Evolutionary conservation across 2,113 vertebrate genomes (phyloP), one percentile per base, ranked within the genome.

Genomic region (Phrynosoma blainvillii): DNA sequence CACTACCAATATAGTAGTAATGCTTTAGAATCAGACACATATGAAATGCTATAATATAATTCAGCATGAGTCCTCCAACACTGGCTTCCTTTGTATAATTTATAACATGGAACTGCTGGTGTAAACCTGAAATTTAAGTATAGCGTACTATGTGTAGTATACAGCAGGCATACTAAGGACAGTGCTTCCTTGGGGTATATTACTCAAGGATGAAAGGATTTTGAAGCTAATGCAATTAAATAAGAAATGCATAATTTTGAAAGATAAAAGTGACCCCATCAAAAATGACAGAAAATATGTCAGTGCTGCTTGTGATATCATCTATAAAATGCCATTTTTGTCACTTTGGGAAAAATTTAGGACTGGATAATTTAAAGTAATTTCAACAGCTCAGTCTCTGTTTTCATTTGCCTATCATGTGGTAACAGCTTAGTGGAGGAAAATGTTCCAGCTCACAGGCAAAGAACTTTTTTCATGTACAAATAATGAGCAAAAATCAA

Each of bases 401-500:
- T 81, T 91, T 92, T 66, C 2, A 9, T 62, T 47, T n/a, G 79
- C 27, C 89, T 78, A 30, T 0, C 0, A 52, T 90, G 3, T 85
- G 73, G 40, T 56, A 75, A 79, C 20, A 1, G 0, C 89, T 87
- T 89, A 77, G 23, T 14, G 23, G 62, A 84, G 14, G 30, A 20
- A 93, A 32, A 76, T 3, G 56, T 1, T 90, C 52, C 84, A 84
- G 5, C 11, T 66, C n/a, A 77, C 0, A 1, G 0, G 0, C 62
- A 73, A 91, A 93, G 27, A 0, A 5, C 20, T 14, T 4, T 76
- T 86, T 90, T 70, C 16, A 71, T 86, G 23, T 89, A 84, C n/a
- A 92, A 88, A 92, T 32, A 80, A 87, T 84, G n/a, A 88, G 14
- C 18, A 93, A 83, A 54, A 91, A 74, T 84, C 21, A 90, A 93